Evolutionary conservation across 2,888 invertebrate genomes (phyloP).

Genomic region (Chloroclysta siterata): DNA sequence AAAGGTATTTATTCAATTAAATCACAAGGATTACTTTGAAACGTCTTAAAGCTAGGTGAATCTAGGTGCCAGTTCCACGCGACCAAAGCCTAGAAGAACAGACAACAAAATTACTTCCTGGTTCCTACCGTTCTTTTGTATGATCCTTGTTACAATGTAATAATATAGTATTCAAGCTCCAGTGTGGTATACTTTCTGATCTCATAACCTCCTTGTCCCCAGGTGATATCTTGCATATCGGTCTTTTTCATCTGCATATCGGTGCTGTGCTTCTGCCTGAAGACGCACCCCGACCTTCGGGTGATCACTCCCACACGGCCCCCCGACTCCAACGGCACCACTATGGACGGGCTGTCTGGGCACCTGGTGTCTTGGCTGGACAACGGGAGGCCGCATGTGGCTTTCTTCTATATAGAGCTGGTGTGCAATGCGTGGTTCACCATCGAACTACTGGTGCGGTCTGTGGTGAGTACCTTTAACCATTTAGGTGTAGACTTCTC

Average conservation of each 20-base stretch:
- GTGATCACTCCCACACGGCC: slow-evolving; percentile 75
- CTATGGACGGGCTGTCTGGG: slow-evolving; percentile 44
- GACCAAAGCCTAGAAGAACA: no score
- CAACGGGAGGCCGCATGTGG: slow-evolving; percentile 87
- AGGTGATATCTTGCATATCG: slow-evolving; percentile 96
- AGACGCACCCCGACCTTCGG: slow-evolving; percentile 95
- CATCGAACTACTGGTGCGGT: slow-evolving; percentile 94
- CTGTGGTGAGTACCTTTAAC: slow-evolving; percentile 88
- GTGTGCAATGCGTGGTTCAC: slow-evolving; percentile 98
- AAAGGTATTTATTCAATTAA: no score
- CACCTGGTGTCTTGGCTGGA: slow-evolving; percentile 72
- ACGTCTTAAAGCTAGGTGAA: no score
- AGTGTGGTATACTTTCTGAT: no score
- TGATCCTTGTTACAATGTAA: no score
- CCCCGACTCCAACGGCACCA: slow-evolving; percentile 46
- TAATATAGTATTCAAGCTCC: no score
- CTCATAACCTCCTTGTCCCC: slow-evolving; percentile 51
- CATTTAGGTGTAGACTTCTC: no score
- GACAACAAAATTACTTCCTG: no score
- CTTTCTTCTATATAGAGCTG: slow-evolving; percentile 96
- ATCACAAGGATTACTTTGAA: no score
- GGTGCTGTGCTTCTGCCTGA: slow-evolving; percentile 97
- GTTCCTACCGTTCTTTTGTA: no score
- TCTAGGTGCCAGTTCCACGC: no score
- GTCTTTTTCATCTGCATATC: slow-evolving; percentile 98